phyloP scores from a whole-genome alignment of 2,797 vertebrate species.

The Hapalemur alaotrensis region DNA sequence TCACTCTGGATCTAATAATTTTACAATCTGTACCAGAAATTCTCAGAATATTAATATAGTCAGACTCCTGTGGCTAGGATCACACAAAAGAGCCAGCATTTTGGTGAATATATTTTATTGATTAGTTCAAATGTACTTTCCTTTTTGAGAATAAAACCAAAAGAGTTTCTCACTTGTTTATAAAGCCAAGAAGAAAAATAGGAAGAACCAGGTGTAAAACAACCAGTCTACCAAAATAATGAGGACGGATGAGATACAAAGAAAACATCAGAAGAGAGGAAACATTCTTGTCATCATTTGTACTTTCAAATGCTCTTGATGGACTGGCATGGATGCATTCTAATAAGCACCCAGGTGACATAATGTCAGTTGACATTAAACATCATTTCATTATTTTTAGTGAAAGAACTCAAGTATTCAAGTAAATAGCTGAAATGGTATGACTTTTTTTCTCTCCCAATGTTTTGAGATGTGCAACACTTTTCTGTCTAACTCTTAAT shows the following conservation, averaged over 20 bases:
- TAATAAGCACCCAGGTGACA: neutral
- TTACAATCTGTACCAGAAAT: neutral
- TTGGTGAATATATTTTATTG: neutral
- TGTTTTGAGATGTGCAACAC: neutral
- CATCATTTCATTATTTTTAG: neutral
- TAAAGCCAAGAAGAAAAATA: neutral
- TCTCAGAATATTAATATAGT: neutral
- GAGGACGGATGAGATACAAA: neutral
- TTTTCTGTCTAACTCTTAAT: neutral
- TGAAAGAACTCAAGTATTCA: neutral
- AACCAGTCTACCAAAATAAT: neutral
- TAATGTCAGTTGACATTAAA: neutral
- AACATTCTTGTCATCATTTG: neutral
- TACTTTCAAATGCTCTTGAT: neutral
- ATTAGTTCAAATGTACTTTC: neutral
- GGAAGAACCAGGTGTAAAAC: neutral
- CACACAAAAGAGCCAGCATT: neutral
- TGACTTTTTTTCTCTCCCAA: neutral
- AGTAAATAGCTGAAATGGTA: neutral
- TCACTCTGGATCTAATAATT: neutral
- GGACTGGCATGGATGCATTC: fast-evolving
- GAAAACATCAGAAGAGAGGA: neutral
- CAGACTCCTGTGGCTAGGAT: neutral
- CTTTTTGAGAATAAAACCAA: neutral
- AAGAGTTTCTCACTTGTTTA: neutral